Conservation (phyloP, 2,888 invertebrate species). For the Chouioia cunea region DNA sequence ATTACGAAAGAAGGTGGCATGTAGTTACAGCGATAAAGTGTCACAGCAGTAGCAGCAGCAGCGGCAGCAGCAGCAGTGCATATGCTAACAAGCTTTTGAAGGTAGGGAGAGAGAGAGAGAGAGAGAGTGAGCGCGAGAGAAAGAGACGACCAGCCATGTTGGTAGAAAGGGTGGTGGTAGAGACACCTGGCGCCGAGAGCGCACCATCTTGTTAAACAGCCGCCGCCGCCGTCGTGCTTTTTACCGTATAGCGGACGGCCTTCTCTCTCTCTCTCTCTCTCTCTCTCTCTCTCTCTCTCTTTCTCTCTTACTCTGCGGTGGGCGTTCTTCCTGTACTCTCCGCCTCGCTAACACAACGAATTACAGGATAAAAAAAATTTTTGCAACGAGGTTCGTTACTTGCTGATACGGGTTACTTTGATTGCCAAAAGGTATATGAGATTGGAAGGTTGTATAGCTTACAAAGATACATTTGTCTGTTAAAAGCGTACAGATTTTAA, state of each 20-base stretch:
- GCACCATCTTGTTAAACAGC: slow-evolving; percentile 66
- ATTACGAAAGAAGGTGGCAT: no score
- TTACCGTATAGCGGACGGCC: slow-evolving; percentile 53
- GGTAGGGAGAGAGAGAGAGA: slow-evolving; percentile 6
- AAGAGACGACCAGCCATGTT: slow-evolving; percentile 15
- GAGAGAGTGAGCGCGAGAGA: slow-evolving; percentile 9
- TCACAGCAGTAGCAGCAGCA: no score
- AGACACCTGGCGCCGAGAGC: slow-evolving; percentile 39
- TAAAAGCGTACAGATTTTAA: no score
- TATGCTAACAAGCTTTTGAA: background rate
- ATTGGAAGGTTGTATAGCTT: no score
- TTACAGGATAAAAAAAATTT: no score
- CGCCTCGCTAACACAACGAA: background rate
- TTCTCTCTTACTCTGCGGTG: slow-evolving; percentile 55
- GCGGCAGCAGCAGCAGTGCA: slow-evolving; percentile 11
- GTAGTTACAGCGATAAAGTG: no score
- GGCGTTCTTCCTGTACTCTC: slow-evolving; percentile 61
- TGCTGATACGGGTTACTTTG: no score
- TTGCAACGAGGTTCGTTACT: no score
- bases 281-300: slow-evolving; percentile 6
- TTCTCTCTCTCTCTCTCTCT: slow-evolving; percentile 5
- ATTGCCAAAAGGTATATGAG: no score
- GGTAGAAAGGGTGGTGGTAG: slow-evolving; percentile 34
- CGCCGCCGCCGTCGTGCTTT: slow-evolving; percentile 61
- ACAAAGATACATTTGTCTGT: no score